phyloP scores from a whole-genome alignment of 2,888 invertebrate species.

The Scaptomyza reducta region DNA sequence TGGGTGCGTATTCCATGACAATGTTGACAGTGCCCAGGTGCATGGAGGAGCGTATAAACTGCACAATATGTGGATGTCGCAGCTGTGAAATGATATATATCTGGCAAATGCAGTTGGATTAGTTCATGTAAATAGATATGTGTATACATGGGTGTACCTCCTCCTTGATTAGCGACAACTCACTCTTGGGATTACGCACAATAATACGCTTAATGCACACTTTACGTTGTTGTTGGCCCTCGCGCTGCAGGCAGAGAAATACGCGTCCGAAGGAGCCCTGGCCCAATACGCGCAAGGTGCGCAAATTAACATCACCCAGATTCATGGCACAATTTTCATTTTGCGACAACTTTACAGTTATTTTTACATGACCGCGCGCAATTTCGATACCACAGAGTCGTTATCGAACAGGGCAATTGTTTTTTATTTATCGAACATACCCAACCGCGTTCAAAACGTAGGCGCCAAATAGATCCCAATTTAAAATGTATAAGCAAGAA shows the following conservation, averaged over 20 bases:
- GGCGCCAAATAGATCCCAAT: background rate
- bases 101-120: slow-evolving; percentile 32
- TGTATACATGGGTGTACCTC: slow-evolving; percentile 61
- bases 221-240: slow-evolving; percentile 38
- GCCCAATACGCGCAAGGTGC: slow-evolving; percentile 74
- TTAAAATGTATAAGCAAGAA: background rate
- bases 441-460: background rate
- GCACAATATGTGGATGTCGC: slow-evolving; percentile 82
- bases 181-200: slow-evolving; percentile 67
- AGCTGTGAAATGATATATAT: slow-evolving; percentile 83
- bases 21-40: slow-evolving; percentile 78
- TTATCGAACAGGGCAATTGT: background rate
- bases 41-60: slow-evolving; percentile 78
- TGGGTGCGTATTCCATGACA: slow-evolving; percentile 82
- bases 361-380: slow-evolving; percentile 36
- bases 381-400: slow-evolving; percentile 19
- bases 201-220: slow-evolving; percentile 82
- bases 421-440: background rate
- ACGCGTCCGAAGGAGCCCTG: slow-evolving; percentile 79
- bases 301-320: slow-evolving; percentile 71
- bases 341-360: slow-evolving; percentile 29
- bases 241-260: slow-evolving; percentile 68
- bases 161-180: slow-evolving; percentile 78
- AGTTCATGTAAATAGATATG: background rate
- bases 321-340: slow-evolving; percentile 63